These are phyloP conservation scores for Ursus arctos DNA, from an alignment of 2,113 vertebrate species.

Conservation along the genomic window DNA sequence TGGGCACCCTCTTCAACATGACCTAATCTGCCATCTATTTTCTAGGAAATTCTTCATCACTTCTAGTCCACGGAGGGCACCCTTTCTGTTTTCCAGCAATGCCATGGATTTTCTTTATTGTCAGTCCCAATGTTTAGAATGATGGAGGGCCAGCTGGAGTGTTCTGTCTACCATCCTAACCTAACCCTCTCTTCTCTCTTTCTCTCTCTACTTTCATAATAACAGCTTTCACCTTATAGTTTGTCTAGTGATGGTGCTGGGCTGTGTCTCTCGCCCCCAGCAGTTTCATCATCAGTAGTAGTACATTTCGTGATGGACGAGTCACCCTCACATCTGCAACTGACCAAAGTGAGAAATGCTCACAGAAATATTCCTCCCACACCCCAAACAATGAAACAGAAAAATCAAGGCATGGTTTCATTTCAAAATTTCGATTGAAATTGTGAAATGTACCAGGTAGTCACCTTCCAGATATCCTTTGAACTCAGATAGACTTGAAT, in stretches of 20 bases:
- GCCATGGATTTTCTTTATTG: background rate
- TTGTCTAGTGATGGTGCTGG: background rate
- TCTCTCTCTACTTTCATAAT: background rate
- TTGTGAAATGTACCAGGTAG: background rate
- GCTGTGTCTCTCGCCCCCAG: background rate
- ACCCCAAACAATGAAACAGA: background rate
- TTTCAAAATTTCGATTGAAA: background rate
- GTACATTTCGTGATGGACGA: background rate
- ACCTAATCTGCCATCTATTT: background rate
- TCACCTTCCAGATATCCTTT: background rate
- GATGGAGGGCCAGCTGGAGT: background rate
- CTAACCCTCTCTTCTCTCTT: background rate
- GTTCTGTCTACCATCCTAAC: background rate
- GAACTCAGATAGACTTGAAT: constrained; percentile 16
- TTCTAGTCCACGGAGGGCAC: background rate
- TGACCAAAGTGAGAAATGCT: background rate
- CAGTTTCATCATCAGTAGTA: background rate
- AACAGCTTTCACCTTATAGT: background rate
- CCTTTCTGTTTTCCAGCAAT: background rate
- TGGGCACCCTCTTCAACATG: background rate
- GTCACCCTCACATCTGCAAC: background rate
- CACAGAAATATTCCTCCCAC: background rate
- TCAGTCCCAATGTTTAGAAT: background rate
- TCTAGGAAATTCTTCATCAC: background rate
- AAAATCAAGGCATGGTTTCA: background rate